Base-by-base conservation (phyloP, 2,888 invertebrate species). In the Pammene aurita region DNA sequence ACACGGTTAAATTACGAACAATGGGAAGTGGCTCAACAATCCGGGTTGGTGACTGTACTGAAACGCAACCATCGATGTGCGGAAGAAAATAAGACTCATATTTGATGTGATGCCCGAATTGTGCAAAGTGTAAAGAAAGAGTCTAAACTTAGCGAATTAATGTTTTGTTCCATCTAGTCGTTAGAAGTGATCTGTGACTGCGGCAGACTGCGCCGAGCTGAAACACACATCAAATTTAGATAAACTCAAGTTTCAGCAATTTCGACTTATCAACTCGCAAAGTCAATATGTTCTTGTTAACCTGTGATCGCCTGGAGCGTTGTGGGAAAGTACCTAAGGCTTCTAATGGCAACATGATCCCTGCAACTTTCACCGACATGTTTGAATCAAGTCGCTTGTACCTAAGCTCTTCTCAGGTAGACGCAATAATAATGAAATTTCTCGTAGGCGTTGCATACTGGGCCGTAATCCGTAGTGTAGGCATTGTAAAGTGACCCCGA, bases 181-280 rank as follows among this genome's bases (percentile, higher is more conserved):
- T 11, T 26, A 13, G 26, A 18, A 7, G 11, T 18, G 52, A 26
- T 26, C 26, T 13, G 52, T 7, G 13, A 71, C 71, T 71, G 76
- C 76, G 76, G 76, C 80, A 74, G 73, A 69, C 50, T 52, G 61
- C 68, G 57, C 57, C 73, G 73, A 75, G 10, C 26, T 54, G 14
- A 26, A 50, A 42, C 54, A 41, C 10, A 16, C 38, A 35, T 54
- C 60, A 66, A 66, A 60, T 16, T 16, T 48, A 61, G 61, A 60
- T 44, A 52, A 66, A 58, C 50, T 66, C 14, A 50, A 61, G 48
- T 50, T 61, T 61, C 61, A 61, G 61, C 18, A 38, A 61, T 61
- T 50, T 61, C 16, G 38, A 16, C 18, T 38, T 38, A 50, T 41
- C 46, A 48, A 38, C 11, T 48, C 48, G 52, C 26, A 11, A 52